These are phyloP conservation scores for Melanerpes aurifrons DNA, from an alignment of 2,113 vertebrate genomes.

Conservation along the genomic window DNA sequence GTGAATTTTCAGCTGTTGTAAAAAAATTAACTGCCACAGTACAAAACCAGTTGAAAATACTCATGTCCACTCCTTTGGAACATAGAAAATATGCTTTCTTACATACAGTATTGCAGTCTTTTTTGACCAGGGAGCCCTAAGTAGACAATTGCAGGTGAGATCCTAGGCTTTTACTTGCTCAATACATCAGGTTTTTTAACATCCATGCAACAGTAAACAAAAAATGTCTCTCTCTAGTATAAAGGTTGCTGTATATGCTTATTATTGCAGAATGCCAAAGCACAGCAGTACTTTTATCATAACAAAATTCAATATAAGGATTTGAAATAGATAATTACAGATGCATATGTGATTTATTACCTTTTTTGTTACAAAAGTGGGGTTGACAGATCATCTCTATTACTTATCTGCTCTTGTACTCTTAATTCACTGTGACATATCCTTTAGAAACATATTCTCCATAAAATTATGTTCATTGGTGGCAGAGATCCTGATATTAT, in stretches of 20 bases:
- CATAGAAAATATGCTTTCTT: neutral
- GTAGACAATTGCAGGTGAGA: neutral
- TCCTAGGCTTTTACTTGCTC: neutral
- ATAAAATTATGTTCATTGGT: neutral
- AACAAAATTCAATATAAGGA: neutral
- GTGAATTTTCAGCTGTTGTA: slow-evolving; percentile 16
- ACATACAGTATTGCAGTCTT: neutral
- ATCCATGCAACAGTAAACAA: slow-evolving; percentile 13
- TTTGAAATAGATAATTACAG: neutral
- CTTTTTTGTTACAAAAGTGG: neutral
- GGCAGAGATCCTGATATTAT: neutral
- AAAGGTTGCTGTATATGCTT: neutral
- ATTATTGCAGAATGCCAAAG: neutral
- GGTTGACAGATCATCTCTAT: neutral
- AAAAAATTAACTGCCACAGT: neutral
- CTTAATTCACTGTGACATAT: neutral
- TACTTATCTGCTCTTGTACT: neutral
- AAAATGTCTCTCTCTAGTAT: slow-evolving; percentile 12
- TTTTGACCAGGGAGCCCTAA: neutral
- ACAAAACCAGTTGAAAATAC: neutral
- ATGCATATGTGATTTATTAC: neutral
- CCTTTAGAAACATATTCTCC: neutral
- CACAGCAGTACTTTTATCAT: neutral
- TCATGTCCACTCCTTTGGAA: neutral
- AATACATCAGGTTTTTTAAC: slow-evolving; percentile 18